Evolutionary conservation across 2,888 invertebrate genomes (phyloP), one percentile per base, ranked within the genome.

Genomic region (Aspidiotus rigidus): DNA sequence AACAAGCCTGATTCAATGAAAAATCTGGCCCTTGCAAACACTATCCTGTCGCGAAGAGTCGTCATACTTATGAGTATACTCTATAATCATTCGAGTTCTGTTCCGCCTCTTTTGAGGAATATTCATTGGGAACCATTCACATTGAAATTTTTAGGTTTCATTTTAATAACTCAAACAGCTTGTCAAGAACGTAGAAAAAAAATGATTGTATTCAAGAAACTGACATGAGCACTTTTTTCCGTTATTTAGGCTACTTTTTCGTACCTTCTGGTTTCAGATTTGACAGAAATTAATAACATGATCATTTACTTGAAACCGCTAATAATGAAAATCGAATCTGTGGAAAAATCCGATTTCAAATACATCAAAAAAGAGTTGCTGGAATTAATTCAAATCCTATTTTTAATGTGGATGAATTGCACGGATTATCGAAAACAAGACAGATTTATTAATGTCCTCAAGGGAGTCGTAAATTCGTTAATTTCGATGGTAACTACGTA

Each of bases 311-410:
- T 69, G 49, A 62, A 62, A 56, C 69, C 69, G 8, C 41, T 69
- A 13, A 10, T 10, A n/a, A n/a, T 56, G 17, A 53, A 55, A 0
- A 63, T 62, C 11, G 69, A 69, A 44, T 63, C 28, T 17, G 1
- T 69, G 15, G 63, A 69, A 56, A 69, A 69, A 57, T 41, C 13
- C 7, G 63, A 69, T 28, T 63, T 55, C 39, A 69, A 69, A 69
- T 41, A 57, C 28, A 39, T 69, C 41, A 62, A 63, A 44, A 69
- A 63, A 41, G 40, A 41, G 28, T 42, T 63, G 42, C 49, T 57
- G 16, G 49, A 39, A 15, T 49, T 63, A 7, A 39, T 63, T 17
- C 62, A 63, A 28, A 62, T 57, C 39, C 41, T 69, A 6, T 63
- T 54, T 55, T 42, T 69, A 7, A 63, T 56, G 39, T 69, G 62